Evolutionary conservation across 2,113 vertebrate genomes (phyloP).

Genomic region (Ceuthmochares aereus): DNA sequence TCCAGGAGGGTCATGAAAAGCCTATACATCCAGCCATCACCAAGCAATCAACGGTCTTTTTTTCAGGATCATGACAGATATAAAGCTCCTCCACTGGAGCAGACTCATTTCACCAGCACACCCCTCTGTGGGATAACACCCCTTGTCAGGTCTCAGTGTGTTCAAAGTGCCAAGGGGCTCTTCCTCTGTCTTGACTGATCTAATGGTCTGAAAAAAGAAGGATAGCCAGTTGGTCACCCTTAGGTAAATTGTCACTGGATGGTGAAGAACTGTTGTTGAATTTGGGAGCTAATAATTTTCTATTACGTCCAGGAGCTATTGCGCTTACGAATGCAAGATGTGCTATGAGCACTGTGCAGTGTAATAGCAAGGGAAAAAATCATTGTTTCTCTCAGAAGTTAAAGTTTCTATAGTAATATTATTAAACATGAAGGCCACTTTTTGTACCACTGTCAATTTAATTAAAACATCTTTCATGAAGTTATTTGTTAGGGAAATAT

Average conservation of each 20-base stretch:
- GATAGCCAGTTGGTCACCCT: not conserved
- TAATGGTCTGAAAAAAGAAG: not conserved
- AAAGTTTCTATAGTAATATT: not conserved
- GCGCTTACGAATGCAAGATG: not conserved
- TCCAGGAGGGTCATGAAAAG: not conserved
- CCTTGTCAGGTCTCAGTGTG: not conserved
- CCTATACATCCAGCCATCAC: not conserved
- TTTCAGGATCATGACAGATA: not conserved
- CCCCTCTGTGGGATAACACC: not conserved
- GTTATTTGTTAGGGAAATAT: not conserved
- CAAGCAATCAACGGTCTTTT: not conserved
- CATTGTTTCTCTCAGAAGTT: not conserved
- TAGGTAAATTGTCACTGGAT: fast-evolving
- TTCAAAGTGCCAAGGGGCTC: not conserved
- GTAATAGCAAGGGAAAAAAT: not conserved
- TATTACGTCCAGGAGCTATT: not conserved
- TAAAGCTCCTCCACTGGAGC: not conserved
- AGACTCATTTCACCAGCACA: not conserved
- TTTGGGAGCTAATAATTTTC: not conserved
- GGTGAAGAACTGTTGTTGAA: not conserved
- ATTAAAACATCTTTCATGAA: not conserved
- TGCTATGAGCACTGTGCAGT: not conserved
- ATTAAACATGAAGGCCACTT: not conserved
- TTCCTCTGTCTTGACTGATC: not conserved
- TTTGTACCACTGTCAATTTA: not conserved